Evolutionary conservation across 2,797 vertebrate genomes (phyloP), one percentile per base, ranked within the genome.

Genomic region (Distichodus sexfasciatus): DNA sequence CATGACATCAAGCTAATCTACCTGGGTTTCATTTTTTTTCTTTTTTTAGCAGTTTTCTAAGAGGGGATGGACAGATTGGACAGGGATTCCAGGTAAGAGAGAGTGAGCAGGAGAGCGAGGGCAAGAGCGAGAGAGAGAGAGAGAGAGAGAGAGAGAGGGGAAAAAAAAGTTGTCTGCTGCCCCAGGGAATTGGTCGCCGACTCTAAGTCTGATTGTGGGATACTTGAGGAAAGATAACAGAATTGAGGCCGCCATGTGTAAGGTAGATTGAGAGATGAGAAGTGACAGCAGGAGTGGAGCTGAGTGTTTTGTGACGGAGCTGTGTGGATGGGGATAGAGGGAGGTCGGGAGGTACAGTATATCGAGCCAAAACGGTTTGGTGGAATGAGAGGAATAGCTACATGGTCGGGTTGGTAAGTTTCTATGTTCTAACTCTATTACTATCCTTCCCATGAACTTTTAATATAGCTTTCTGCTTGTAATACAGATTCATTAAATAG

Each of bases 1-100:
- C 61, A 17, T 85, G 81, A 83, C 85, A 87, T 81, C 81, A 81
- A 85, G 80, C 76, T 86, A 85, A 86, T 87, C 83, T 71, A 1
- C 60, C 74, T 82, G 85, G 76, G 81, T 85, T 87, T 85, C 8
- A 31, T 51, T 65, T 43, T 50, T 68, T 19, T 53, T 43, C 14
- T 82, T 76, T 67, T 75, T 77, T 84, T n/a, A n/a, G n/a, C n/a
- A n/a, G n/a, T 76, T 61, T 48, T 71, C 44, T 40, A 50, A 58
- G 61, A 50, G 35, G 46, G 24, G 48, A 55, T 2, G 61, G 74
- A 81, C 72, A 72, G 82, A 89, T 82, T 86, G n/a, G n/a, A n/a
- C n/a, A 81, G 53, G 60, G 72, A 76, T 82, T 84, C 19, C 67
- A 78, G 76, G 76, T 86, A 80, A 79, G 74, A 48, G 72, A 81